These are phyloP conservation scores for Siniperca obscura DNA, from an alignment of 2,797 vertebrate genomes.

Conservation along the genomic window DNA sequence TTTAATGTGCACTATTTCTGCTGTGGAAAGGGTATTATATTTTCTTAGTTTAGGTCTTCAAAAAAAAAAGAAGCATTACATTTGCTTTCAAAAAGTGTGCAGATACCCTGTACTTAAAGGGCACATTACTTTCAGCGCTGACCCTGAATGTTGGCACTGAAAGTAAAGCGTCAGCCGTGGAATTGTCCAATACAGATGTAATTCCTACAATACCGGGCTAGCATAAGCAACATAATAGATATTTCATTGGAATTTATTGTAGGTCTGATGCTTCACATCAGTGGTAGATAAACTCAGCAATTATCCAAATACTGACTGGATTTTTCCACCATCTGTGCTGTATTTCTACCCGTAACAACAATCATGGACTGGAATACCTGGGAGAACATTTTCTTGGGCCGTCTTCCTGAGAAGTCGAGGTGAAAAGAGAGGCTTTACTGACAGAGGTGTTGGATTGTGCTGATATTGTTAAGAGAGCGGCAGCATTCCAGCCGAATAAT, in stretches of 20 bases:
- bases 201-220: neutral
- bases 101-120: neutral
- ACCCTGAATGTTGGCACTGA: neutral
- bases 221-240: neutral
- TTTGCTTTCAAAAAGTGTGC: neutral
- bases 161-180: neutral
- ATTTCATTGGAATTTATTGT: neutral
- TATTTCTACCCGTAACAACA: constrained; percentile 16
- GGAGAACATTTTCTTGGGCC: constrained; percentile 32
- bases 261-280: constrained; percentile 3
- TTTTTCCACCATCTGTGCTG: constrained; percentile 43
- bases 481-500: constrained; percentile 46
- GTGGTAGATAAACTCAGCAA: constrained; percentile 26
- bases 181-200: neutral
- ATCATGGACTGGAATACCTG: constrained; percentile 8
- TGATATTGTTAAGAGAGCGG: constrained; percentile 34
- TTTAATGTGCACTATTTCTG: neutral
- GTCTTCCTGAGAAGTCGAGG: constrained; percentile 5
- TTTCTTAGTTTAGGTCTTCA: neutral
- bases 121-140: neutral
- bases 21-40: neutral
- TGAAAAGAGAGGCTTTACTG: constrained; percentile 36
- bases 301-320: constrained; percentile 18
- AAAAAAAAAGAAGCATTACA: too few species aligned
- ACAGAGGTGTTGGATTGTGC: constrained; percentile 47